Evolutionary conservation across 2,113 vertebrate species (phyloP), one percentile per base, ranked within the genome.

Genomic region (Coracopsis vasa): DNA sequence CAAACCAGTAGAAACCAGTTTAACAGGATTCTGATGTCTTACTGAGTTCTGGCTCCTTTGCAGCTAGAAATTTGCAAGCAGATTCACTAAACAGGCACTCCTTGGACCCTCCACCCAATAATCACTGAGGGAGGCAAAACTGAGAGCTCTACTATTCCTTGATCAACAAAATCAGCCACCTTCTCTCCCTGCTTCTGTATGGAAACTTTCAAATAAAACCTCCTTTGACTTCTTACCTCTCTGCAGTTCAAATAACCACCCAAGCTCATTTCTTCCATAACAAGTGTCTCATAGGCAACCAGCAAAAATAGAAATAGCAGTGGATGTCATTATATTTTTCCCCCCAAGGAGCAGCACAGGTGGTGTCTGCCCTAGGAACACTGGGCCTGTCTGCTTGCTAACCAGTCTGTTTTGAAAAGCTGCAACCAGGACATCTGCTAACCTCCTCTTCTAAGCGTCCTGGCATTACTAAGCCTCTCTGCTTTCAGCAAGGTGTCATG

Each of bases 301-400:
- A 78, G 65, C 12, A 89, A 80, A 64, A 39, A 79, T 88, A 90
- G 88, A 94, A 95, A 96, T 70, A 93, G 80, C 83, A 80, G 10
- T 39, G 41, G 42, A 11, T 37, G n/a, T 88, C 41, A 27, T 82
- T 41, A 13, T 70, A 27, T 33, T 80, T 86, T 80, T 42, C 18
- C 50, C n/a, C 64, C 42, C 54, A 56, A 88, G 45, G 53, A 77
- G 64, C 25, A 81, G 42, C 50, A 24, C 6, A 71, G 56, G 54
- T 79, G 61, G 16, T 77, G 75, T 64, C 75, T 86, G 69, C 77
- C 61, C 54, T 50, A 47, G 83, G 42, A 47, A 91, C 69, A 60
- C 39, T 47, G 39, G 24, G 50, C 39, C 47, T 80, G 50, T 51
- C 28, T 83, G n/a, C 74, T 88, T 64, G 50, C 51, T 80, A 80